Evolutionary conservation across 2,797 vertebrate species (phyloP).

Genomic region (Syngnathus rostellatus): DNA sequence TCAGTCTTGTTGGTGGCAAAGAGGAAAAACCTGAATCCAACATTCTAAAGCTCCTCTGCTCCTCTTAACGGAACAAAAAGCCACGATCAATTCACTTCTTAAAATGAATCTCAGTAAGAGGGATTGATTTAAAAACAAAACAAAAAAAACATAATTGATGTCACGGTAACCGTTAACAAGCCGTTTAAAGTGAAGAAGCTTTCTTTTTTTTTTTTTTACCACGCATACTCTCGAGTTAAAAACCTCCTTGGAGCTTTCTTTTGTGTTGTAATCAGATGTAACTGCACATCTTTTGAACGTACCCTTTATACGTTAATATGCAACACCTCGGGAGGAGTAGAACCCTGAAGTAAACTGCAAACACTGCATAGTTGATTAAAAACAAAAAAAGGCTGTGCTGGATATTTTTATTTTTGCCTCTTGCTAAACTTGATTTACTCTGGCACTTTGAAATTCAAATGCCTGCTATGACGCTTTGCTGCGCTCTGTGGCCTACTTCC

Average conservation of each 20-base stretch:
- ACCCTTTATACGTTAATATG: constrained; percentile 13
- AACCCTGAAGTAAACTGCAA: constrained; percentile 26
- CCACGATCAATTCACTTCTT: constrained; percentile 45
- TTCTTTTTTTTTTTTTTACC: constrained; percentile 9
- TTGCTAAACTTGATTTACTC: constrained; percentile 42
- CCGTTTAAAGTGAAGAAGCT: constrained; percentile 26
- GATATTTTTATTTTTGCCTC: constrained; percentile 41
- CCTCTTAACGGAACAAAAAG: constrained; percentile 36
- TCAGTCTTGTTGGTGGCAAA: constrained; percentile 36
- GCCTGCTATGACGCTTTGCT: constrained; percentile 36
- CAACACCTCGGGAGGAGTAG: constrained; percentile 16
- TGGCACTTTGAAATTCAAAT: constrained; percentile 46
- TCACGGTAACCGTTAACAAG: constrained; percentile 19
- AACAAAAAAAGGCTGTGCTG: constrained; percentile 23
- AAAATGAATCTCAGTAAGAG: constrained; percentile 37
- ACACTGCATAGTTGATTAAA: constrained; percentile 25
- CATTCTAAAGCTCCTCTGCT: constrained; percentile 21
- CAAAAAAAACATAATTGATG: constrained; percentile 36
- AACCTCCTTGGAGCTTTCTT: not conserved
- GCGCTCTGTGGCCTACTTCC: constrained; percentile 50
- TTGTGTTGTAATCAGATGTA: constrained; percentile 21
- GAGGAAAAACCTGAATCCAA: constrained; percentile 30
- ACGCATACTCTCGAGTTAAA: not conserved
- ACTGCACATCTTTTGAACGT: constrained; percentile 20
- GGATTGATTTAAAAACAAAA: constrained; percentile 54